Evolutionary conservation across 2,888 invertebrate genomes (phyloP), one percentile per base, ranked within the genome.

Genomic region (Melinaea menophilus): DNA sequence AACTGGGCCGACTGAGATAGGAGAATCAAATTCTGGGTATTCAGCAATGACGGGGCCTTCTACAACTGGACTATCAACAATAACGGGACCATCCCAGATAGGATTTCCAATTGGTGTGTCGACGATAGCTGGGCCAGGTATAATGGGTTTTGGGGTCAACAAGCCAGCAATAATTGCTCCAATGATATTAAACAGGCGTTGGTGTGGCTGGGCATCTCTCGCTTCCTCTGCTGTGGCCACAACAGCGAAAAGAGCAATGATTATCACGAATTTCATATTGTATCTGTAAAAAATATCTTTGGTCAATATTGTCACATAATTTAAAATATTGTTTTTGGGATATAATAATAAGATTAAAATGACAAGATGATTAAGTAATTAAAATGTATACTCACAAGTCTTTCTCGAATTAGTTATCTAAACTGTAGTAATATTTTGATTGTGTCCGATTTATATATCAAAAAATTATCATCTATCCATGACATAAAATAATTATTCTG

Each of bases 181-280:
- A n/a, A 62, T 59, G 55, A 62, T 3, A 9, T 37, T 11, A 13
- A 62, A 46, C 12, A 62, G n/a, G 12, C 58, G 58, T 31, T 46
- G 35, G 7, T 62, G 37, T 11, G 7, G 2, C 76, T 77, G 33
- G 56, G 62, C 61, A 47, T 64, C 31, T 61, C 46, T 47, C 82
- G 7, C 37, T 5, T 37, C 7, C 3, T 37, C 37, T 59, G 68
- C 79, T 62, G 73, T 77, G 73, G 85, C 73, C 31, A 71, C 69
- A 47, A 73, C 74, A 41, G 72, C 67, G 35, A 70, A 61, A n/a
- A 74, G 58, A 46, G 70, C 72, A 57, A 68, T 65, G 48, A 73
- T 77, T 51, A 77, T 81, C 63, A 84, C 63, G 78, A 78, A 80
- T 78, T 85, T 85, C 86, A 85, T 86, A 64, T 77, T 78, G 70